phyloP scores from a whole-genome alignment of 2,888 invertebrate species.

The Oligia latruncula region DNA sequence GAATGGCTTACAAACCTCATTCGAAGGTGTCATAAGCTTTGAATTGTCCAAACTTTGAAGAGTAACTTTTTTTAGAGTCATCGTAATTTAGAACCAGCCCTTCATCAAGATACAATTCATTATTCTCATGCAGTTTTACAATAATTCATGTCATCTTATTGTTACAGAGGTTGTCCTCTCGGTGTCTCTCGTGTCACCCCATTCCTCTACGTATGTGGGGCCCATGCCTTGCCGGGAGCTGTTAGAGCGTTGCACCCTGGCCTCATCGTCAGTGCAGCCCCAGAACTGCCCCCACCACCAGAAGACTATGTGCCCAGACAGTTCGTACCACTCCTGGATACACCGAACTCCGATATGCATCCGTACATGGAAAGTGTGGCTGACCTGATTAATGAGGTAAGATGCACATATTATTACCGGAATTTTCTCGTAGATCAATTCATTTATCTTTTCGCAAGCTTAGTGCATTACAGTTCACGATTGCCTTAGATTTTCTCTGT shows the following conservation, averaged over 20 bases:
- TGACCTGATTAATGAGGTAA: constrained; percentile 93
- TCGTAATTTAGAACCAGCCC: neutral
- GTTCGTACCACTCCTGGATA: constrained; percentile 93
- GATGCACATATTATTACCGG: constrained; percentile 31
- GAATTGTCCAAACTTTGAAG: neutral
- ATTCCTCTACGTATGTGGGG: constrained; percentile 94
- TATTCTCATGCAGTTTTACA: neutral
- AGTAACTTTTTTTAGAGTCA: too few relatives aligned
- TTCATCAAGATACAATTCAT: neutral
- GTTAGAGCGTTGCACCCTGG: constrained; percentile 93
- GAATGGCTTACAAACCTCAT: neutral
- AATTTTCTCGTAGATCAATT: neutral
- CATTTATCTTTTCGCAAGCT: constrained; percentile 1
- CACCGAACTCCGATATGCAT: constrained; percentile 92
- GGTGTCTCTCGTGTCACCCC: constrained; percentile 93
- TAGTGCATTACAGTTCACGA: constrained; percentile 21
- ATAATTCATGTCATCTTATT: constrained; percentile 19
- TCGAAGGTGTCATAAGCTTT: neutral
- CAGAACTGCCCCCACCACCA: constrained; percentile 94
- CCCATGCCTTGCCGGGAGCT: constrained; percentile 93
- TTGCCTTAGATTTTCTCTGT: constrained; percentile 40
- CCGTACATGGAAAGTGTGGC: constrained; percentile 94
- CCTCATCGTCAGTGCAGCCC: constrained; percentile 95
- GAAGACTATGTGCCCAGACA: constrained; percentile 91
- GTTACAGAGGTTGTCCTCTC: constrained; percentile 86